Conservation (phyloP, 2,113 vertebrate species). For the pig (Sus scrofa) region T2T-Sscrofa CM000824.6:59534501-59535000, state of each 20-base stretch:
- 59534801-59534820: no score
- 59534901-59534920: no score
- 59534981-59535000: conserved; percentile 61
- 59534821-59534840: no score
- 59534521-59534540: background rate
- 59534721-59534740: conserved; percentile 45
- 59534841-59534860: no score
- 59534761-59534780: conserved; percentile 74
- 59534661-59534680: background rate
- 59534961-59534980: conserved; percentile 66
- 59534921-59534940: background rate
- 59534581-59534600: conserved; percentile 69
- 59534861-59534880: no score
- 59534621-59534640: background rate
- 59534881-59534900: no score
- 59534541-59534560: background rate
- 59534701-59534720: conserved; percentile 44
- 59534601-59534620: conserved; percentile 55
- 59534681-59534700: background rate
- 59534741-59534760: conserved; percentile 64
- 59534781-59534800: conserved; percentile 72
- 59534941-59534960: conserved; percentile 73
- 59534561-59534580: background rate
- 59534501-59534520: background rate
- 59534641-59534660: background rate